These are phyloP conservation scores for Condylura cristata DNA, from an alignment of 2,113 vertebrate species.

Conservation along the genomic window DNA sequence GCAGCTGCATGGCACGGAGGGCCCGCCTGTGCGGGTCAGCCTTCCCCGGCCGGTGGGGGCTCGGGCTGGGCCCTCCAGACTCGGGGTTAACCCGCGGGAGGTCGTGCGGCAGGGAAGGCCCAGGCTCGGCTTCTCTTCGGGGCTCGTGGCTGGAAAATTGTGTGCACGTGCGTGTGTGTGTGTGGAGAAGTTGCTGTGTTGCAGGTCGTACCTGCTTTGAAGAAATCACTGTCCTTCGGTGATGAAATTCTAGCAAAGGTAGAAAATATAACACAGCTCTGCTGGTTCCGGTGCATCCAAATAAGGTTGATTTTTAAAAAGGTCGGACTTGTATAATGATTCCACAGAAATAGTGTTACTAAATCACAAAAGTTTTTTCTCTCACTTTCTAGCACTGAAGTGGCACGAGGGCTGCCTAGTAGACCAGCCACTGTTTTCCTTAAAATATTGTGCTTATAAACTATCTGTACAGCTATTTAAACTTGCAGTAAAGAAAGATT, in stretches of 20 bases:
- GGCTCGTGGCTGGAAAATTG: conserved; percentile 68
- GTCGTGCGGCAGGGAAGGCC: conserved; percentile 74
- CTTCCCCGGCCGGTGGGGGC: no score
- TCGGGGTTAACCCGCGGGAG: conserved; percentile 70
- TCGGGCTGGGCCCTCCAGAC: conserved; percentile 66
- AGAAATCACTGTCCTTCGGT: conserved; percentile 90
- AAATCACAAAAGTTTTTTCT: conserved; percentile 87
- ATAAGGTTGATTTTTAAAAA: conserved; percentile 90
- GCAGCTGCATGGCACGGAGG: no score
- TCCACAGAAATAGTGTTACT: conserved; percentile 91
- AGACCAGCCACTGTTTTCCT: conserved; percentile 89
- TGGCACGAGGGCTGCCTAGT: conserved; percentile 88
- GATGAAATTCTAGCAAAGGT: conserved; percentile 97
- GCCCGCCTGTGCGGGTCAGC: no score
- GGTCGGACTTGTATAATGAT: conserved; percentile 88
- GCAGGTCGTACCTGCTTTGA: conserved; percentile 90
- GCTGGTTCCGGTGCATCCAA: conserved; percentile 93
- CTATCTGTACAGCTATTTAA: conserved; percentile 92
- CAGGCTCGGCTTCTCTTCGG: conserved; percentile 77
- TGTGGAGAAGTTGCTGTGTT: conserved; percentile 83
- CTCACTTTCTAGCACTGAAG: conserved; percentile 88
- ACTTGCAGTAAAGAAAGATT: conserved; percentile 90
- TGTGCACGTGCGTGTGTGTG: conserved; percentile 33
- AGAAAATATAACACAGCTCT: conserved; percentile 97
- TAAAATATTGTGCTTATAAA: conserved; percentile 95